These are phyloP conservation scores for Serranus cabrilla DNA, from an alignment of 2,797 vertebrate species.

Conservation along the genomic window DNA sequence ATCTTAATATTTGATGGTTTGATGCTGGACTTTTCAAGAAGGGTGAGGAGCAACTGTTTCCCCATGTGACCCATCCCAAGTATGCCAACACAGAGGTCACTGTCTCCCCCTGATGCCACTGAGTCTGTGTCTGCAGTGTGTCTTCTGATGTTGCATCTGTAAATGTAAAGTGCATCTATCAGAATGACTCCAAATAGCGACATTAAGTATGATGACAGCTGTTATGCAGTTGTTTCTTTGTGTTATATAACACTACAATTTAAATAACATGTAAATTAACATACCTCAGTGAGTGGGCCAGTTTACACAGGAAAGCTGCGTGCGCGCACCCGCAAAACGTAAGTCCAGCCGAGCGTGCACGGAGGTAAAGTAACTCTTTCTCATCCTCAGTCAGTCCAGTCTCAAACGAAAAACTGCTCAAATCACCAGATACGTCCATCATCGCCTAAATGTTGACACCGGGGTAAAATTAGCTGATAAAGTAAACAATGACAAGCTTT, in stretches of 20 bases:
- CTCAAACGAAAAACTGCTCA: slow-evolving; percentile 79
- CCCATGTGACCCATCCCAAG: slow-evolving; percentile 85
- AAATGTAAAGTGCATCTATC: not conserved
- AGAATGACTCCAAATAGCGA: not conserved
- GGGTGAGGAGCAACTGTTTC: slow-evolving; percentile 79
- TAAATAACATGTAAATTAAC: accelerated
- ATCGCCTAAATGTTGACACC: slow-evolving; percentile 34
- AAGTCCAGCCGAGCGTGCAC: slow-evolving; percentile 69
- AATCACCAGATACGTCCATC: slow-evolving; percentile 65
- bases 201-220: accelerated
- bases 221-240: not conserved
- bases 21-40: slow-evolving; percentile 76
- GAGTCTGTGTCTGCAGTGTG: slow-evolving; percentile 16
- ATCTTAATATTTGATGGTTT: slow-evolving; percentile 75
- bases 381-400: slow-evolving; percentile 73
- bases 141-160: slow-evolving; percentile 26
- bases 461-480: not conserved
- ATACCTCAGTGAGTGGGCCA: slow-evolving; percentile 79
- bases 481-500: not conserved
- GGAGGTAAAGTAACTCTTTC: slow-evolving; percentile 63
- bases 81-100: slow-evolving; percentile 82
- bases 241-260: not conserved
- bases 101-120: not conserved
- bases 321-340: slow-evolving; percentile 81
- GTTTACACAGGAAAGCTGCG: slow-evolving; percentile 82